These are phyloP conservation scores for Dendronephthya gigantea DNA, from an alignment of 64 coral and sea anemone genomes.

Conservation along the genomic window DNA sequence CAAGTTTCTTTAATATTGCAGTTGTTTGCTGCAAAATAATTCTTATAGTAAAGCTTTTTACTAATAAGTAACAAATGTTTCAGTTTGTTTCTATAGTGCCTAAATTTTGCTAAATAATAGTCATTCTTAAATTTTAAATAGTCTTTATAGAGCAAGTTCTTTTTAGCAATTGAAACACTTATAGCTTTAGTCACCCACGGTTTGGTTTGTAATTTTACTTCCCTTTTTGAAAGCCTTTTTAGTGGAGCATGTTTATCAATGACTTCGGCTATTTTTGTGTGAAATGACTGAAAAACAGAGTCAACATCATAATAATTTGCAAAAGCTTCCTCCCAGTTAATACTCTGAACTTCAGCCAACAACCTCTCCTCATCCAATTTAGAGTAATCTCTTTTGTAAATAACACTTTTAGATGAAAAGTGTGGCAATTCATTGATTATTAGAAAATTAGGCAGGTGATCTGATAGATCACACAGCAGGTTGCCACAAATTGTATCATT, in stretches of 20 bases:
- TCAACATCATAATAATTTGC: not conserved
- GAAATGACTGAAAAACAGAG: not conserved
- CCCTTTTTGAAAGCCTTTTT: not conserved
- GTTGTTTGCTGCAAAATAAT: not conserved
- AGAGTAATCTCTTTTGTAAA: not conserved
- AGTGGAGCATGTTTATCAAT: not conserved
- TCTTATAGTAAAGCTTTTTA: constrained; percentile 14
- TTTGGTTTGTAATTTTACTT: not conserved
- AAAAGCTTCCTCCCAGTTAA: not conserved
- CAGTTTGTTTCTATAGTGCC: constrained; percentile 15
- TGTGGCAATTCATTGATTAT: not conserved
- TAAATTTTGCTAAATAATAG: not conserved
- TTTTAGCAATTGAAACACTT: not conserved
- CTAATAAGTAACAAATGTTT: not conserved
- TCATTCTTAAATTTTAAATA: not conserved
- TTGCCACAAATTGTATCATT: not conserved
- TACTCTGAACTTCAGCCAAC: not conserved
- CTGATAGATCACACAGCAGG: not conserved
- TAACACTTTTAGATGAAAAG: not conserved
- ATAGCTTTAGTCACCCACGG: not conserved
- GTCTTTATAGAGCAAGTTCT: not conserved
- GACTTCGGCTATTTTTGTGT: not conserved
- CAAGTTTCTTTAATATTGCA: constrained; percentile 15
- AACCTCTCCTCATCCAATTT: not conserved
- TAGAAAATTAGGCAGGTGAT: not conserved